Evolutionary conservation across 2,888 invertebrate genomes (phyloP), one percentile per base, ranked within the genome.

Genomic region (Oscheius sp.): DNA sequence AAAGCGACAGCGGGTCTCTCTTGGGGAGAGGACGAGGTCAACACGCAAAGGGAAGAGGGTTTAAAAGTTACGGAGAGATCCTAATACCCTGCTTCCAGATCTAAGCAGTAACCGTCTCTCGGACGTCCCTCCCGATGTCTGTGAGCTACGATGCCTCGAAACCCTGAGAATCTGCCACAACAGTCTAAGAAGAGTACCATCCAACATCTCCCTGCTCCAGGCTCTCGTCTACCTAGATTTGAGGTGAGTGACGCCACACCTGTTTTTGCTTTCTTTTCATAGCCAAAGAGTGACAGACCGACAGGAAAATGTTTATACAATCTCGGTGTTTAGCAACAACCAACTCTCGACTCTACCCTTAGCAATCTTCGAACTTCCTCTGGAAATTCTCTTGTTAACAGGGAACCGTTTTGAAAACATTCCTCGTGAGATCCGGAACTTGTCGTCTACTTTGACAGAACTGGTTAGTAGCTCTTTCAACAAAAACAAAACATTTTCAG

Each of bases 51-150:
- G 53, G 11, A 47, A 21, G 50, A 65, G 50, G 11, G 51, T 21
- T 21, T 21, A 21, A 21, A 29, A 21, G 21, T 29, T 11, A 29
- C 29, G 29, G 47, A 29, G n/a, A 9, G 55, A 21, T 21, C 21
- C 21, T 21, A 21, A 21, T 21, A 21, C 21, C 21, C 9, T 4
- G 2, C 37, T 76, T 82, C 55, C 78, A 82, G 82, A 82, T 74
- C 70, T 82, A 51, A 78, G 78, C 70, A 79, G 75, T 71, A 82
- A 82, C 53, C 78, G 77, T 13, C 59, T 82, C 48, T 65, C 76
- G 13, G 77, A 76, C 51, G 60, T 82, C 10, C 80, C 82, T 29
- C 77, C 68, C 53, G 78, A 79, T 63, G 55, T 75, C 37, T 75
- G 75, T 42, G 75, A 75, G 21, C 50, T 71, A 9, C 75, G 75